Percentiles rank a stretch among this genome's conserved stretches.
Conservation (phyloP, 2,888 invertebrate genomes). For the Autographa pulchrina region DNA sequence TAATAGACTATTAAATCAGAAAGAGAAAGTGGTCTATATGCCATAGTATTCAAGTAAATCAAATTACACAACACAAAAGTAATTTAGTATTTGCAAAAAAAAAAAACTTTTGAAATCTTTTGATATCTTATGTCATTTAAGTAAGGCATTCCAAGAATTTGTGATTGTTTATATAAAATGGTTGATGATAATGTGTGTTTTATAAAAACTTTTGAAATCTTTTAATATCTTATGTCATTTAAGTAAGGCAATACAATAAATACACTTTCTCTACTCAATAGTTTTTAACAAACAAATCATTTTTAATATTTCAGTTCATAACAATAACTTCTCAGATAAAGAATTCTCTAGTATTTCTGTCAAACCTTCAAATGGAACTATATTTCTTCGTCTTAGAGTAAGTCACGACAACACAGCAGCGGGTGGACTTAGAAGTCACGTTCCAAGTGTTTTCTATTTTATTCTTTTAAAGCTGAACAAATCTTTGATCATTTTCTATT, state of each 20-base stretch:
- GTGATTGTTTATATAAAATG: constrained; percentile 62
- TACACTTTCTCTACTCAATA: background rate
- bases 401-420: background rate
- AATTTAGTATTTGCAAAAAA: no score
- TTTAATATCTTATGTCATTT: no score
- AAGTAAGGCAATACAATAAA: background rate
- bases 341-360: constrained; percentile 4
- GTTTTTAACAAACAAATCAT: background rate
- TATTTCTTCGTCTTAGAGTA: background rate
- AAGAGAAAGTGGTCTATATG: no score
- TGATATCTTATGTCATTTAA: constrained; percentile 14
- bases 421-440: background rate
- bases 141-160: constrained; percentile 64
- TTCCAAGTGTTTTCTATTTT: background rate
- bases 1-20: no score
- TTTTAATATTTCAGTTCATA: background rate
- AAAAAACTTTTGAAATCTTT: constrained; percentile 38
- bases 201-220: no score
- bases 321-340: background rate
- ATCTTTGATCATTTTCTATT: constrained; percentile 1
- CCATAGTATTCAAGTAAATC: no score
- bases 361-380: constrained; percentile 1
- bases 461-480: constrained; percentile 5
- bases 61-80: no score
- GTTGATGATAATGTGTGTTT: constrained; percentile 67